Evolutionary conservation across 2,888 invertebrate species (phyloP), one percentile per base, ranked within the genome.

Genomic region (Nomada ruficornis): DNA sequence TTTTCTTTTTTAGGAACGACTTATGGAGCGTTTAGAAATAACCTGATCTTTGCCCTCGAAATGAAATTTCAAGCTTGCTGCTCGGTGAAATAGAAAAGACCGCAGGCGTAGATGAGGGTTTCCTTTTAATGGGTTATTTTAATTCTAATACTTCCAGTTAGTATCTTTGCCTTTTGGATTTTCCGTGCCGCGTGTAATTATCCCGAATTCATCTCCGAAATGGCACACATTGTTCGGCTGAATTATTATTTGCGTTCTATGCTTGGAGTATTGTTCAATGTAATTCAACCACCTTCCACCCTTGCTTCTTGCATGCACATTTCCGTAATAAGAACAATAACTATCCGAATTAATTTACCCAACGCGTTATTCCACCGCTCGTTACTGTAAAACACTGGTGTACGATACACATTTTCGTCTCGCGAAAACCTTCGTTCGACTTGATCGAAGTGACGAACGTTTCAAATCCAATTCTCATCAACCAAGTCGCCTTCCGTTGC

Each of bases 201-300:
- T 20, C 15, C 20, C 54, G 23, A 23, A 23, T 42, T 36, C 20
- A 10, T 26, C 18, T 7, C 44, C 15, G 20, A 11, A 52, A 13
- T 20, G 15, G 9, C 7, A 13, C 3, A 1, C 42, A 7, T 18
- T 20, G 20, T 2, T 10, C 11, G 44, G 5, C 11, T 20, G 4
- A 62, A n/a, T 20, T 54, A 44, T 44, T 62, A 62, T 23, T 54
- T 23, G 15, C 67, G 15, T 54, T 67, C 55, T 23, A 67, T 36
- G 20, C 18, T 15, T 13, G 9, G 3, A 3, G 10, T 15, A 18
- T 18, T 36, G 36, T 54, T 52, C 13, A 52, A 52, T 52, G 52
- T 52, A 10, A 54, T 54, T 36, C 20, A 15, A 42, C 54, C 10
- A 55, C 15, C 42, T 20, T 10, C 0, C n/a, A 26, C 54, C 36